Conservation (phyloP, 2,888 invertebrate genomes). For the Apamea crenata region DNA sequence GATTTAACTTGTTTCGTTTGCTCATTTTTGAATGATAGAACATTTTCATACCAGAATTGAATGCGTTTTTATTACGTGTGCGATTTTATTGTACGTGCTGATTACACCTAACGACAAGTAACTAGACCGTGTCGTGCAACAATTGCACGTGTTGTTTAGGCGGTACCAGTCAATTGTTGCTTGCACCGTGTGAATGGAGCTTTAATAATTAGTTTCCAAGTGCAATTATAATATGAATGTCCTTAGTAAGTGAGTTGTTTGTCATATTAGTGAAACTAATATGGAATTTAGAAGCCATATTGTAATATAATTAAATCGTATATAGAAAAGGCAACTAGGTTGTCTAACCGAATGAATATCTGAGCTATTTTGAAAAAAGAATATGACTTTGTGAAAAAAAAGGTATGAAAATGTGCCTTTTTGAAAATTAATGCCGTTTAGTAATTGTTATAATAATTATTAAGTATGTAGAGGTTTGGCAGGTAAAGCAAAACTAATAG, state of each 20-base stretch:
- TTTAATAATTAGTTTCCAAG: constrained; percentile 27
- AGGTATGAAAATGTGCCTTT: constrained; percentile 37
- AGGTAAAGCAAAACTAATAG: neutral
- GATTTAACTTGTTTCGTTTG: neutral
- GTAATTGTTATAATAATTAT: neutral
- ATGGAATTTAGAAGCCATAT: neutral
- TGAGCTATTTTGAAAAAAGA: neutral
- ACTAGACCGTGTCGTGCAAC: neutral
- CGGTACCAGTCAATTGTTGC: neutral
- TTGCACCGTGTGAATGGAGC: neutral
- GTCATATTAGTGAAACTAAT: neutral
- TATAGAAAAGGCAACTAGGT: constrained; percentile 1
- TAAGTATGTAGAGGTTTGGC: neutral
- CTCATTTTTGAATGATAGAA: neutral
- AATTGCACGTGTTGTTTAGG: neutral
- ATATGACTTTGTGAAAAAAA: neutral
- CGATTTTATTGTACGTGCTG: neutral
- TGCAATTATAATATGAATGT: constrained; percentile 44
- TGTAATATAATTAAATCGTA: neutral
- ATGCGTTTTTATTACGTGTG: neutral
- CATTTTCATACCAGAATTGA: neutral
- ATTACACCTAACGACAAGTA: neutral
- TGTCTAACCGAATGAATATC: neutral
- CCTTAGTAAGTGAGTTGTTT: constrained; percentile 8
- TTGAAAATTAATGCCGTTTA: neutral